Evolutionary conservation across 2,797 vertebrate species (phyloP), one percentile per base, ranked within the genome.

Genomic region (Sarcoramphus papa): DNA sequence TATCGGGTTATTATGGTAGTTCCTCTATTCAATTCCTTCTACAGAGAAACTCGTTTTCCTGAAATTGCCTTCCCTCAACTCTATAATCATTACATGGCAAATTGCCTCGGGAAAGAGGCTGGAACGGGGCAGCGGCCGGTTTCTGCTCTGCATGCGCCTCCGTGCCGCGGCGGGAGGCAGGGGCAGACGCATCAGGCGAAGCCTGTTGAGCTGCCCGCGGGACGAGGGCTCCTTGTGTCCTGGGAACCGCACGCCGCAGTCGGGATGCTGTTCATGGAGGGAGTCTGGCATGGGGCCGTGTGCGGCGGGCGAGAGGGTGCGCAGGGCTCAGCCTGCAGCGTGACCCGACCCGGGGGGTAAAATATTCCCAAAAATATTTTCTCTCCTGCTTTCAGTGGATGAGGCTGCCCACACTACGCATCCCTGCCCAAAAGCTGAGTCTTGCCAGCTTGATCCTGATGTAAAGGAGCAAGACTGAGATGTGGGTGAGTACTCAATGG

Each of bases 171-270:
- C 0, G 8, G 47, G 63, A 47, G 27, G 31, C 22, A 6, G 24
- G 35, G 56, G 16, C 45, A 37, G 31, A 19, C 3, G 51, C 54
- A 10, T 10, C 37, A 7, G 64, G 47, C 25, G 27, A 21, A n/a
- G 7, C 28, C 1, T 0, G 14, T 1, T 10, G 48, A 14, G 43
- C 37, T 28, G 60, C 50, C 28, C 24, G 9, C 10, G 2, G 43
- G 43, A 31, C 2, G 6, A 35, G 30, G 40, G 6, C 6, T 43
- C 50, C 35, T 24, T 2, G 3, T 24, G 41, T 19, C 31, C 62
- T 5, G 47, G 69, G 45, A 22, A 6, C 19, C 0, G 4, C 17
- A 2, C 3, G 3, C 40, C 0, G 2, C 24, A 7, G 47, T 2
- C 1, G 41, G 51, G 47, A 15, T 12, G 20, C 37, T 31, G 21